phyloP scores from a whole-genome alignment of 2,797 vertebrate genomes.

The Pantherophis vulpinus region DNA sequence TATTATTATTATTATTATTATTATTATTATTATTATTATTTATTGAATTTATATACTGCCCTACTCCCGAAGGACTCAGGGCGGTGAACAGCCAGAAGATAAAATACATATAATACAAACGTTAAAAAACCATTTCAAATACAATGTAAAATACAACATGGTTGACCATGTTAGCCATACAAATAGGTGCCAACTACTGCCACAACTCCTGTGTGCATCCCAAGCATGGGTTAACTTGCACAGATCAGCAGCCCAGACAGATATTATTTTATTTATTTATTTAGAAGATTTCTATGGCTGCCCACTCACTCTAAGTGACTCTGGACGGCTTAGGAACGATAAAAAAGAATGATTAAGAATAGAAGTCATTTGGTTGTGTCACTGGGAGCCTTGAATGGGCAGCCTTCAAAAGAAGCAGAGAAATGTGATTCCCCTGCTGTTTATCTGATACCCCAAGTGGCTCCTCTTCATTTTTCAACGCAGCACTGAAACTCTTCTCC shows the following conservation, averaged over 20 bases:
- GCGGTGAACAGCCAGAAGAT: too few species aligned
- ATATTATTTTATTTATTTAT: background rate
- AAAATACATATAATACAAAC: too few species aligned
- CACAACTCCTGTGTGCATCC: background rate
- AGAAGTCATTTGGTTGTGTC: background rate
- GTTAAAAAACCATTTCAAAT: too few species aligned
- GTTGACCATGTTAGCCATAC: fast-evolving
- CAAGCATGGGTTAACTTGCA: background rate
- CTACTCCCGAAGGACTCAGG: too few species aligned
- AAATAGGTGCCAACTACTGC: background rate
- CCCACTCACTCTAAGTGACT: too few species aligned
- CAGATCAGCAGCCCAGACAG: background rate
- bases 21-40: too few species aligned
- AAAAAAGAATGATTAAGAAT: background rate
- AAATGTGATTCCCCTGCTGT: background rate
- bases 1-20: too few species aligned
- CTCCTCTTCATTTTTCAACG: background rate
- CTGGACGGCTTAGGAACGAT: too few species aligned
- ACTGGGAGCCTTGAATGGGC: background rate
- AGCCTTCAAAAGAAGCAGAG: background rate
- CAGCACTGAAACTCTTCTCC: background rate
- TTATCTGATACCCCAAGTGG: background rate
- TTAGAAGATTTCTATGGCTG: too few species aligned
- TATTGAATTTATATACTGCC: too few species aligned
- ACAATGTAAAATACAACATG: too few species aligned